Percentiles rank a stretch among this genome's conserved stretches.
Evolutionary conservation across 2,113 vertebrate genomes (phyloP).

Genomic region (Amblyornis subalaris): DNA sequence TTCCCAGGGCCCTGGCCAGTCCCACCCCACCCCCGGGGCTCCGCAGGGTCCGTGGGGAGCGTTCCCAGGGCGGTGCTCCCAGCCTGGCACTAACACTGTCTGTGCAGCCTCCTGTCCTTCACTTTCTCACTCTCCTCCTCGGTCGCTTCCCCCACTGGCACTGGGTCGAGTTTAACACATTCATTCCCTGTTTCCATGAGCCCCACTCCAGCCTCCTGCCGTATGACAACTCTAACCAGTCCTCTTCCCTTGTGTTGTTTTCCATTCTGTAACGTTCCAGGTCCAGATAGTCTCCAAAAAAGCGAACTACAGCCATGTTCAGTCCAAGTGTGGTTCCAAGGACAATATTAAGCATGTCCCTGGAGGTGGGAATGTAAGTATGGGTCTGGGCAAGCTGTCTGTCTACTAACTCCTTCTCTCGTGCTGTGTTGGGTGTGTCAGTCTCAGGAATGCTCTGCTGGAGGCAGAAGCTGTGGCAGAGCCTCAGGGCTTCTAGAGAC

Average conservation of each 20-base stretch:
- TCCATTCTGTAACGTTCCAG: constrained; percentile 84
- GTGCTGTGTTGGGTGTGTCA: neutral
- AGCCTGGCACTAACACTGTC: constrained; percentile 53
- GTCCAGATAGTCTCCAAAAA: constrained; percentile 99
- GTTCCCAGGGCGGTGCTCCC: neutral
- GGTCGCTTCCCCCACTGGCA: neutral
- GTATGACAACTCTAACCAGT: constrained; percentile 62
- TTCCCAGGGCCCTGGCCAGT: neutral
- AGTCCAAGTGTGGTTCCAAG: constrained; percentile 99
- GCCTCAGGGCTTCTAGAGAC: neutral
- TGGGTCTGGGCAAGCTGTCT: constrained; percentile 46
- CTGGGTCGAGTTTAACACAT: neutral
- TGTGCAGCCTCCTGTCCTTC: neutral
- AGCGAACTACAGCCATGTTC: constrained; percentile 97
- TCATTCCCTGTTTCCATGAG: neutral
- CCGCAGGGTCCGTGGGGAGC: neutral
- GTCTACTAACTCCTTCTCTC: constrained; percentile 22
- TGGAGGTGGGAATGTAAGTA: constrained; percentile 99
- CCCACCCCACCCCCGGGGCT: neutral
- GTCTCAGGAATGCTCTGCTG: neutral
- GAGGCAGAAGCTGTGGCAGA: neutral
- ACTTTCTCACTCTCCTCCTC: neutral
- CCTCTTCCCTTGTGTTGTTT: constrained; percentile 74
- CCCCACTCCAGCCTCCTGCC: neutral
- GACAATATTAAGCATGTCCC: constrained; percentile 99